Base-by-base conservation (phyloP, 2,113 vertebrate genomes). In the Zosterops japonicus region DNA sequence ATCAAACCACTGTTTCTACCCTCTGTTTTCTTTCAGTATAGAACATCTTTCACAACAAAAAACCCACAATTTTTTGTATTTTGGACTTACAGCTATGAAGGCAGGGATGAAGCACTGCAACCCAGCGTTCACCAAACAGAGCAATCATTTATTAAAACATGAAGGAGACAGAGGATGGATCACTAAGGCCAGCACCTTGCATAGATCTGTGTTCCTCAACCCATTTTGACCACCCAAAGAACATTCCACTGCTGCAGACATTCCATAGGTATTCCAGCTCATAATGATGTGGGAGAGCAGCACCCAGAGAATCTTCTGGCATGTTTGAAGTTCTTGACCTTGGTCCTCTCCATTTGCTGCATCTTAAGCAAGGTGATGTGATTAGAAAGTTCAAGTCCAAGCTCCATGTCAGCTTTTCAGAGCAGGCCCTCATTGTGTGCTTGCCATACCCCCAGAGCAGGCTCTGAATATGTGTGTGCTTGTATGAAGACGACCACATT, bases 1-100 rank as follows among this genome's bases (percentile, higher is more conserved):
- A 97, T 98, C 96, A 97, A 97, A 87, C 81, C 60, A n/a, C 75
- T 36, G 31, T 69, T 91, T 71, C 95, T 61, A 89, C 42, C 4
- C 84, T 87, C 83, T 83, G 50, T 31, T 94, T 97, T 94, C 87
- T 87, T 89, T 94, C 75, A 76, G 53, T 81, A 94, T 80, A 55
- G 96, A 92, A 88, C 44, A 84, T 70, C 35, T 84, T 69, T 83
- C 44, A 41, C 42, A 28, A 39, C 22, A 27, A 47, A 47, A 71
- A 46, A 57, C 33, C 8, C 8, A 33, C 28, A 8, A 29, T 84
- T 83, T 71, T 78, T 81, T 77, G 41, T 76, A 29, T 94, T 93
- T 52, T 21, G 60, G 46, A 49, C 31, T 77, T 71, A 35, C 29
- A 69, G 68, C 77, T 79, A 23, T 67, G n/a, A 33, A 87, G 92